These are phyloP conservation scores for Aethina tumida DNA, from an alignment of 1,140 invertebrate species.

Conservation along the genomic window DNA sequence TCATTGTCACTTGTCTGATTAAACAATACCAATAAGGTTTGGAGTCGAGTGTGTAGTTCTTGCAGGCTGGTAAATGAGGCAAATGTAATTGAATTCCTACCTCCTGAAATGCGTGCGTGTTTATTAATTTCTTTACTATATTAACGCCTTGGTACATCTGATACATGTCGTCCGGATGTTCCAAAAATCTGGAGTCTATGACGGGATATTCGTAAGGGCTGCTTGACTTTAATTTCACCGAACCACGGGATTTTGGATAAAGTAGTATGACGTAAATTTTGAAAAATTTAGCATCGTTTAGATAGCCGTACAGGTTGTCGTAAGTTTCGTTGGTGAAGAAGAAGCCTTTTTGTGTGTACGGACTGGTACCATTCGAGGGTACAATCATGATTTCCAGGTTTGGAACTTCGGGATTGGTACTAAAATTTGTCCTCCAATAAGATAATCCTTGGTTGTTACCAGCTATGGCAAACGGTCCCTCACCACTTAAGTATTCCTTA, in stretches of 20 bases:
- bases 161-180: constrained; percentile 39
- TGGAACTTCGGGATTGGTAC: constrained; percentile 13
- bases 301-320: constrained; percentile 15
- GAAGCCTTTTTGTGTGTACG: constrained; percentile 13
- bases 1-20: constrained; percentile 47
- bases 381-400: constrained; percentile 20
- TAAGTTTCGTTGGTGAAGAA: constrained; percentile 16
- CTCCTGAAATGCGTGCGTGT: constrained; percentile 31
- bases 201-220: constrained; percentile 67
- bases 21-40: constrained; percentile 31
- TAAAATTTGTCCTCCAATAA: constrained; percentile 12
- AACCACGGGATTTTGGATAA: constrained; percentile 64
- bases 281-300: constrained; percentile 8
- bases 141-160: constrained; percentile 14
- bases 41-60: constrained; percentile 9
- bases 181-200: constrained; percentile 72
- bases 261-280: constrained; percentile 30
- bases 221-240: constrained; percentile 51
- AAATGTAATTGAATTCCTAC: not conserved
- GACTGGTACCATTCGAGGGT: constrained; percentile 11
- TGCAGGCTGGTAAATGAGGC: constrained; percentile 14
- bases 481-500: constrained; percentile 9
- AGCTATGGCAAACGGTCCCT: constrained; percentile 7
- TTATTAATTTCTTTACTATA: constrained; percentile 6
- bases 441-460: constrained; percentile 13